Conservation (phyloP, 1,140 invertebrate species). For the Venustaconcha ellipsiformis region DNA sequence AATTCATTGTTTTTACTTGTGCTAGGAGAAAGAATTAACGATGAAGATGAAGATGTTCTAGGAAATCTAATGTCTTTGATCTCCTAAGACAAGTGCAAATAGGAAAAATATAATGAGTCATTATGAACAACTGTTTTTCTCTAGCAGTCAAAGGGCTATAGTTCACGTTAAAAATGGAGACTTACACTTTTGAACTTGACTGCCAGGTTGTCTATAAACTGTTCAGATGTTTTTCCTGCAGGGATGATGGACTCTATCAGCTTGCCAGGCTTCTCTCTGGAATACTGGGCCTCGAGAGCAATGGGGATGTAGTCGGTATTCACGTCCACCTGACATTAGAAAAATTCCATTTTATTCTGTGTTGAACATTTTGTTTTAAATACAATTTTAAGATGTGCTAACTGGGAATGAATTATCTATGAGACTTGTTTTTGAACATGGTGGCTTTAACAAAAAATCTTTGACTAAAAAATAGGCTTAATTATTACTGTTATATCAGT, state of each 20-base stretch:
- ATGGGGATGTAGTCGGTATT: conserved; percentile 53
- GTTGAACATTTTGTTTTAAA: too few relatives aligned
- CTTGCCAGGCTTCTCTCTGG: conserved; percentile 38
- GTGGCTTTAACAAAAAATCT: too few relatives aligned
- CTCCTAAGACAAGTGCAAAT: too few relatives aligned
- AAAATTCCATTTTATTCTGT: too few relatives aligned
- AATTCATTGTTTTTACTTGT: too few relatives aligned
- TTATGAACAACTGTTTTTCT: background rate
- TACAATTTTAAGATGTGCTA: too few relatives aligned
- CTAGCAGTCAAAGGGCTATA: too few relatives aligned
- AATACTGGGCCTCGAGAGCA: conserved; percentile 42
- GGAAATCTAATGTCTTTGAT: background rate
- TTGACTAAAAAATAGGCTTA: too few relatives aligned
- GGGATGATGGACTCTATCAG: conserved; percentile 47
- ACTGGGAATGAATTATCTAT: too few relatives aligned
- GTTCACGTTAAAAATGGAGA: background rate
- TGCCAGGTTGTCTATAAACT: conserved; percentile 48
- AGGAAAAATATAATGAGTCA: too few relatives aligned
- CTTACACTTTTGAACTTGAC: conserved; percentile 60
- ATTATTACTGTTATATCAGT: too few relatives aligned
- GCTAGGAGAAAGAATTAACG: background rate
- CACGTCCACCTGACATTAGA: conserved; percentile 40
- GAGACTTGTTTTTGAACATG: too few relatives aligned
- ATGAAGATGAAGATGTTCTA: background rate
- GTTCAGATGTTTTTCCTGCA: conserved; percentile 47